Base-by-base conservation (phyloP, 2,888 invertebrate species). In the Galeopsomyia nigrocyanea region DNA sequence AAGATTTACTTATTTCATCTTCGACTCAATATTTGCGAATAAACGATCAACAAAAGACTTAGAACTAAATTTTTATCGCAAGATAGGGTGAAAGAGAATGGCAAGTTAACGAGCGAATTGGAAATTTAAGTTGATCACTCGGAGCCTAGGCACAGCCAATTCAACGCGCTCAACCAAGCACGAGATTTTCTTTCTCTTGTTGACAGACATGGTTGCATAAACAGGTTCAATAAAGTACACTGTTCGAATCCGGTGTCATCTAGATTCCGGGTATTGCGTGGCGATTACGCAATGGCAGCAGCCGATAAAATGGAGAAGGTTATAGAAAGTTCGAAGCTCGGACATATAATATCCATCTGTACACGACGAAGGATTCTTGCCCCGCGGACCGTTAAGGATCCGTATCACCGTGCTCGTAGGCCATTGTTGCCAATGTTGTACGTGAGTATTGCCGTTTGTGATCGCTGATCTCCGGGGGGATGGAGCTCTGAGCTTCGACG, bases 211-310 rank as follows among this genome's bases (percentile, higher is more conserved):
- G 65, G 65, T 73, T 66, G 56, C 47, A 65, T 73, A 69, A 73
- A 65, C 55, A 69, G 65, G 56, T 61, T 68, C 56, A 73, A 73
- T 73, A 65, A 49, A 50, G 68, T 17, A 66, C 22, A 69, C 50
- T 26, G 66, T 61, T 69, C 51, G 69, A 69, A 39, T 58, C 22
- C 26, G 39, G 19, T n/a, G 22, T n/a, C n/a, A 14, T n/a, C 0
- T 26, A 50, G 13, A 31, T 2, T 46, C 31, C 31, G 31, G 1
- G 65, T 22, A 60, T 73, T 73, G 64, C 68, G 68, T 19, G 62
- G 68, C 61, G 65, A 65, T 73, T 73, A 65, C 50, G 56, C 56
- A 73, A 73, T 47, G 1, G 39, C 39, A 7, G 39, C 39, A 57
- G 50, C 60, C 55, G 64, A 68, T 73, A 65, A 73, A 39, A 39